Evolutionary conservation across 2,888 invertebrate genomes (phyloP).

Genomic region (Villa cingulata): DNA sequence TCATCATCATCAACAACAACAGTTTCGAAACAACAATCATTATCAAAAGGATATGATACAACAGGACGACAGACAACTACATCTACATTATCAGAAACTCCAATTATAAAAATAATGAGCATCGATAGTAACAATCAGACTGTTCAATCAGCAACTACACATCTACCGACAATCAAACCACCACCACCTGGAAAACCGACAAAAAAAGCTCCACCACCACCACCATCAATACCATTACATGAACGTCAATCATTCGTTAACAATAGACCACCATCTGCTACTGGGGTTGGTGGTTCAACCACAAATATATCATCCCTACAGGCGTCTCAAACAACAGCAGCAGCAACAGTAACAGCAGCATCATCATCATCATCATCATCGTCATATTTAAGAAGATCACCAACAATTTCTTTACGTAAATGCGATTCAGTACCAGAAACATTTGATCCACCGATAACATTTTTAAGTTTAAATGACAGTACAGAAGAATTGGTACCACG

Average conservation of each 20-base stretch:
- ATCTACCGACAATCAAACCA: background rate
- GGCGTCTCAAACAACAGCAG: too few relatives aligned
- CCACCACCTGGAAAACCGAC: background rate
- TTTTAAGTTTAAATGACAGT: slow-evolving; percentile 26
- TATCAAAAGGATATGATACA: too few relatives aligned
- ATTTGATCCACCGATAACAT: slow-evolving; percentile 10
- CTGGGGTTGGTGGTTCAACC: too few relatives aligned
- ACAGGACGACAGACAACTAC: background rate
- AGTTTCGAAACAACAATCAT: too few relatives aligned
- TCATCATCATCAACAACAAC: background rate
- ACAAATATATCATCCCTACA: too few relatives aligned
- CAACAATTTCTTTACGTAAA: background rate
- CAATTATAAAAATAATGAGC: slow-evolving; percentile 1
- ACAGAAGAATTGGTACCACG: slow-evolving; percentile 40
- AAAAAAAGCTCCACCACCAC: slow-evolving; percentile 6
- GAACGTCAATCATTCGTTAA: background rate
- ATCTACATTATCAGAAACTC: background rate
- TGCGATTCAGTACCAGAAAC: slow-evolving; percentile 20
- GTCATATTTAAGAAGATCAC: background rate
- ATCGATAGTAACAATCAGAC: background rate
- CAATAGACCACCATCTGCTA: too few relatives aligned
- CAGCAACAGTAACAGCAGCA: too few relatives aligned
- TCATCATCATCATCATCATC: background rate
- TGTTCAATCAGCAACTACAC: background rate
- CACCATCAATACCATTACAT: background rate